These are phyloP conservation scores for Protonemura montana DNA, from an alignment of 2,888 invertebrate species.

Conservation along the genomic window DNA sequence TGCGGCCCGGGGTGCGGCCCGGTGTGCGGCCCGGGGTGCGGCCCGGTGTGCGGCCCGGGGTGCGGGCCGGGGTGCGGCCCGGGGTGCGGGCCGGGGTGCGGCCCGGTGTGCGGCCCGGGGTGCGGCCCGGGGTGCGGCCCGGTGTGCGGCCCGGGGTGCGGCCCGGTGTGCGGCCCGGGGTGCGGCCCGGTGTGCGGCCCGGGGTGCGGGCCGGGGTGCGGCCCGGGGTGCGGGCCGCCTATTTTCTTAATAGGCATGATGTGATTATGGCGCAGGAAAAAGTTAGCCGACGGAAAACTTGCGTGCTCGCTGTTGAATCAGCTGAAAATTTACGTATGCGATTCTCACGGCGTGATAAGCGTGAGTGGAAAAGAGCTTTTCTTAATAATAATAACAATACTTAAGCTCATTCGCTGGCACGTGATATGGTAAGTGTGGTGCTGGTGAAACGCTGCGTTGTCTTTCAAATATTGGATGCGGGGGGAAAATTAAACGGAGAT, in stretches of 20 bases:
- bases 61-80: no score
- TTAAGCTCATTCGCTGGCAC: neutral
- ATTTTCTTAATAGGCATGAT: neutral
- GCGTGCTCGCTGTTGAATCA: conserved; percentile 1
- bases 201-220: no score
- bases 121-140: neutral
- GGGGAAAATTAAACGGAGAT: neutral
- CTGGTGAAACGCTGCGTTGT: neutral
- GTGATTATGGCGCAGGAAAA: neutral
- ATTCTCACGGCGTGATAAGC: neutral
- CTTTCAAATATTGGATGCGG: neutral
- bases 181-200: neutral
- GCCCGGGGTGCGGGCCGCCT: neutral
- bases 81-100: neutral
- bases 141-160: no score
- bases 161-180: no score
- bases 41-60: neutral
- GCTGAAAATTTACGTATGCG: neutral
- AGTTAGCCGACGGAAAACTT: neutral
- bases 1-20: neutral
- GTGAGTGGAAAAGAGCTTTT: conserved; percentile 3
- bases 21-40: neutral
- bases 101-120: neutral
- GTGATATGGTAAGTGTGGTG: neutral
- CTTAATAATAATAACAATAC: conserved; percentile 12